Evolutionary conservation across 2,113 vertebrate genomes (phyloP), one percentile per base, ranked within the genome.

Genomic region (Recurvirostra avosetta): DNA sequence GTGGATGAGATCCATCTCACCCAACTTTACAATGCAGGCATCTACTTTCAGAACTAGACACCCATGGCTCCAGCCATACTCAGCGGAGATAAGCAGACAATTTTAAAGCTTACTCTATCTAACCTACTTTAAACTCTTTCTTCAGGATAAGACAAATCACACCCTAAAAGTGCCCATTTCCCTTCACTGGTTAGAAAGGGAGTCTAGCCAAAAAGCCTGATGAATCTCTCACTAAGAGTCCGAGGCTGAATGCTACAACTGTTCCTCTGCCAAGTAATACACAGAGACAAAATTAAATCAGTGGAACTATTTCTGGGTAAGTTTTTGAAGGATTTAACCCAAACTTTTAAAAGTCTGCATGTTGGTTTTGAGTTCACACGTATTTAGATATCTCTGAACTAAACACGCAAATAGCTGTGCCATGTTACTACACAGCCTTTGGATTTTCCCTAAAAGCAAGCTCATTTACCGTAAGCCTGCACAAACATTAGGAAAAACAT

Each of bases 211-310:
- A 94, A 87, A 3, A 75, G 65, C 12, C 78, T 92, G 72, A 73
- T 66, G 63, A 88, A 92, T 83, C 71, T 83, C 45, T 83, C 45
- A 68, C 72, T 52, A 71, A 6, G 90, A 88, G 15, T 88, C 71
- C 0, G 1, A 88, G 30, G 50, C 59, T 93, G 75, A 95, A 94
- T 83, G 68, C 72, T 73, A 41, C 79, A 75, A 61, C 94, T 91
- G 82, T 77, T 94, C 62, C 41, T 76, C 82, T 94, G 94, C 82
- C 91, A 92, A 94, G 66, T 56, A 78, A 94, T 63, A 81, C 83
- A 72, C 6, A 62, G 53, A 86, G 53, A 76, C 4, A 1, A 90
- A 83, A 83, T 86, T 65, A 77, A 84, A 88, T 45, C 75, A 80
- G 12, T 61, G 21, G 41, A 45, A 70, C 13, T 66, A 70, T 41